A percentile compares a stretch with the other conserved stretches of the same genome.
Evolutionary conservation across 2,888 invertebrate genomes (phyloP).

Genomic region (Eubasilissa splendida): DNA sequence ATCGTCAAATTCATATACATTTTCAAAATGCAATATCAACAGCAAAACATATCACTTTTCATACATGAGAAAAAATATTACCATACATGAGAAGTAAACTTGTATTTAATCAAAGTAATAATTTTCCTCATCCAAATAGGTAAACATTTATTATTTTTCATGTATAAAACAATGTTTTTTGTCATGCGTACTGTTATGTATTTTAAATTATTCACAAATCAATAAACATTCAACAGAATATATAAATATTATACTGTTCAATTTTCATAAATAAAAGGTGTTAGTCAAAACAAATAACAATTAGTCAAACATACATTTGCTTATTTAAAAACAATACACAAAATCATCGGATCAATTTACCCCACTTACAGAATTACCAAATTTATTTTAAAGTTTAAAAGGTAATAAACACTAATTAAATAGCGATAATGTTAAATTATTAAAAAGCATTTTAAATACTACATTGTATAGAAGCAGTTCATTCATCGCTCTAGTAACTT

Average conservation of each 20-base stretch:
- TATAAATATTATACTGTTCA: neutral
- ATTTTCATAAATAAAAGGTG: neutral
- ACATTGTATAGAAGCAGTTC: slow-evolving; percentile 45
- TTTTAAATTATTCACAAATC: slow-evolving; percentile 2
- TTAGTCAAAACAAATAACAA: neutral
- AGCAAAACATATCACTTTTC: slow-evolving; percentile 32
- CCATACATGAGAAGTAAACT: neutral
- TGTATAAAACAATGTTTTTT: slow-evolving; percentile 18
- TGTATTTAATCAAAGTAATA: too few relatives aligned
- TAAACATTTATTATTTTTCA: neutral
- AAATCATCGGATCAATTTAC: too few relatives aligned
- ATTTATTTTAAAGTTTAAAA: too few relatives aligned
- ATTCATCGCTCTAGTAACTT: slow-evolving; percentile 54
- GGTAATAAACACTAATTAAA: neutral
- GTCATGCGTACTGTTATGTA: slow-evolving; percentile 23
- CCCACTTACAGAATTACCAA: too few relatives aligned
- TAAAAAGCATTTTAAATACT: slow-evolving; percentile 1
- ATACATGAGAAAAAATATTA: neutral
- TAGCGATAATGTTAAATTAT: slow-evolving; percentile 2
- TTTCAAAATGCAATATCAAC: slow-evolving; percentile 32
- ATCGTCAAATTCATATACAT: slow-evolving; percentile 8
- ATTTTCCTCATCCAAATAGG: too few relatives aligned
- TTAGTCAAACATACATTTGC: neutral
- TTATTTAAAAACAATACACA: too few relatives aligned
- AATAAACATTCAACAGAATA: neutral